Base-by-base conservation (phyloP, 2,888 invertebrate genomes). In the Microplitis manilae region DNA sequence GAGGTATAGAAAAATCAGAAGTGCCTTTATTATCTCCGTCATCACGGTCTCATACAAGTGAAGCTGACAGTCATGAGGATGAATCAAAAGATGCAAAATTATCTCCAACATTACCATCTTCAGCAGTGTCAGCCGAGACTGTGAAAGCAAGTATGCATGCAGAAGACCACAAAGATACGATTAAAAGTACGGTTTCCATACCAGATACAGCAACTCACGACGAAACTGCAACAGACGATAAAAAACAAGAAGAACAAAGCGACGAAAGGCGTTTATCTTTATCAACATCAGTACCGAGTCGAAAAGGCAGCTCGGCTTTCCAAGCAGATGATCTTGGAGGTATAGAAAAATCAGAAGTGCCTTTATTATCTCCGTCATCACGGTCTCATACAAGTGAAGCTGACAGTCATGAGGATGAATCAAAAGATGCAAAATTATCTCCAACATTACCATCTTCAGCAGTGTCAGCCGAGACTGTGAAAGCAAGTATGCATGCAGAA, bases 401-500 rank as follows among this genome's bases (percentile, higher is more conserved):
- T 9, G 50, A 50, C 30, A 5, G 13, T 65, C 13, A 30, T 5
- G 20, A 38, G 20, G 13, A 62, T 17, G 17, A 17, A 64, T 15
- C 38, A 59, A 69, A 76, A 71, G 61, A 72, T 62, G 61, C 77
- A 17, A 80, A 70, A 59, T 64, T 50, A 50, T 13, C 64, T 15
- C 59, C 60, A 6, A 50, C 8, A 6, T 67, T 65, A 15, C 15
- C 39, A 7, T 50, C 9, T 50, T 50, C 50, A 9, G 8, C 8
- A 50, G 7, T 50, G 2, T 50, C 50, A 50, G 7, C 1, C 4
- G 5, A 50, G 1, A 0, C 8, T 9, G 50, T 9, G 0, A 9
- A 13, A 0, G 2, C 8, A 50, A 50, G 50, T 2, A 2, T 4
- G 50, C 2, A 9, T 7, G 1, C 8, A 50, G 50, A 13, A 7